Percentiles rank a stretch among this genome's conserved stretches.
Conservation (phyloP, 1,140 invertebrate species). For the Probaryconus sp. region DNA sequence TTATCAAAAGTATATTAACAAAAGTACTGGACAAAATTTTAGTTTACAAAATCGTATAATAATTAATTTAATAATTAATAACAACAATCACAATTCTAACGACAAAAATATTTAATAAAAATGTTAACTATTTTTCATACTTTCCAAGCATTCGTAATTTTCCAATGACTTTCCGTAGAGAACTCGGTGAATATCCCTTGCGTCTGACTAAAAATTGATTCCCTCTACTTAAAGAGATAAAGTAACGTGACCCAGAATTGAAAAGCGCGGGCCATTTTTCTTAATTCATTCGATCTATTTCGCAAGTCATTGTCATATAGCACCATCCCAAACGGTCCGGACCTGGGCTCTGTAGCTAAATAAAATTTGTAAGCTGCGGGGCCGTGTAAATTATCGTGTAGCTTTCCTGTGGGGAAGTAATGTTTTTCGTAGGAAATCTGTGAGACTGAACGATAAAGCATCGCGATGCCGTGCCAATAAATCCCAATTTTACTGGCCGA, state of each 20-base stretch:
- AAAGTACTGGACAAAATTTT: no score
- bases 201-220: slow-evolving; percentile 37
- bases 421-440: slow-evolving; percentile 47
- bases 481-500: slow-evolving; percentile 47
- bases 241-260: slow-evolving; percentile 5
- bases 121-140: no score
- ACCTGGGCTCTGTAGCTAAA: slow-evolving; percentile 9
- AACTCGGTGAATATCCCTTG: no score
- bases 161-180: no score
- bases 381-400: slow-evolving; percentile 36
- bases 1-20: no score
- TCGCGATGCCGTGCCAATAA: slow-evolving; percentile 38
- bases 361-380: slow-evolving; percentile 36
- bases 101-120: no score
- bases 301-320: slow-evolving; percentile 12
- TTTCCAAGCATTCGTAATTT: no score
- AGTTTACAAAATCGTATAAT: no score
- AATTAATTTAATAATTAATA: no score
- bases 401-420: slow-evolving; percentile 38
- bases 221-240: slow-evolving; percentile 32
- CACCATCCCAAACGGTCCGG: not conserved
- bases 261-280: slow-evolving; percentile 30
- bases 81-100: no score
- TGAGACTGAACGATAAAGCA: slow-evolving; percentile 44
- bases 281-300: slow-evolving; percentile 32